Percentiles rank a stretch among this genome's conserved stretches.
These are phyloP conservation scores for Nymphalis polychloros DNA, from an alignment of 2,888 invertebrate species.

Conservation along the genomic window DNA sequence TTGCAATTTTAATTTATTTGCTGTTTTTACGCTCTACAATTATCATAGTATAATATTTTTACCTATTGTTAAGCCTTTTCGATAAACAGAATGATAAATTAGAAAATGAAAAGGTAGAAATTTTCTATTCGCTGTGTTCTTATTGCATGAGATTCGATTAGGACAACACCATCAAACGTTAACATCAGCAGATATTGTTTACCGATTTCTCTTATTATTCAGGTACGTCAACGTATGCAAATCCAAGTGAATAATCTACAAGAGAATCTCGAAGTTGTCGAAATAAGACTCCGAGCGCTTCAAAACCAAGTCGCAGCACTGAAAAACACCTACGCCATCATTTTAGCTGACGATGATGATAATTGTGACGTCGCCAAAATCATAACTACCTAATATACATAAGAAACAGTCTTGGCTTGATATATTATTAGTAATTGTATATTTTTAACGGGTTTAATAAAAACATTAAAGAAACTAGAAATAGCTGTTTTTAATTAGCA, in stretches of 20 bases:
- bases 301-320: slow-evolving; percentile 84
- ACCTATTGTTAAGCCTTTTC: too few relatives aligned
- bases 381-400: slow-evolving; percentile 10
- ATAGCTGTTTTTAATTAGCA: neutral
- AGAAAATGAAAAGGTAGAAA: too few relatives aligned
- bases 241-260: slow-evolving; percentile 84
- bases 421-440: neutral
- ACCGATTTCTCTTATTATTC: slow-evolving; percentile 25
- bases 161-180: too few relatives aligned
- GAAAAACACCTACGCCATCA: slow-evolving; percentile 69
- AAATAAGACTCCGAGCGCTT: slow-evolving; percentile 83
- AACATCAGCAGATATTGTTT: neutral
- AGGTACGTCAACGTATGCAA: slow-evolving; percentile 87
- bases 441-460: neutral
- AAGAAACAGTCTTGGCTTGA: neutral
- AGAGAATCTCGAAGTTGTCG: slow-evolving; percentile 86
- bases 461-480: neutral
- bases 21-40: too few relatives aligned
- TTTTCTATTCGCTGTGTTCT: too few relatives aligned
- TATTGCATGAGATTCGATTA: too few relatives aligned
- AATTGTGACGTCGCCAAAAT: slow-evolving; percentile 35
- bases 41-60: too few relatives aligned
- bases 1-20: too few relatives aligned
- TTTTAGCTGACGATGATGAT: slow-evolving; percentile 57
- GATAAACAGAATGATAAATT: too few relatives aligned